Base-by-base conservation (phyloP, 2,113 vertebrate genomes). In the Ellobius talpinus region DNA sequence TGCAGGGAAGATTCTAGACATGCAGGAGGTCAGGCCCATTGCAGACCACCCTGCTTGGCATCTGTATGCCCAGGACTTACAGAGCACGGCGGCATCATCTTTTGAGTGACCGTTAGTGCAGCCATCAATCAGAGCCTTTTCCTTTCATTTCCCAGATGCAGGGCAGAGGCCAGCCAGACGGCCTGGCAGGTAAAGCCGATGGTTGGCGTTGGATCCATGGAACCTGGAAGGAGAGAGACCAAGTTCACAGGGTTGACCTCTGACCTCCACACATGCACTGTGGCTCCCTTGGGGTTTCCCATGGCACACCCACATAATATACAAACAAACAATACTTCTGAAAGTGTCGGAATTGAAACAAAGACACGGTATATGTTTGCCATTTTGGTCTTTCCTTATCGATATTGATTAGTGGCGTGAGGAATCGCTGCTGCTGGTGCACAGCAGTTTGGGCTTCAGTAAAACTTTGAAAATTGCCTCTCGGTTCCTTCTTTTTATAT, bases 401-500 rank as follows among this genome's bases (percentile, higher is more conserved):
- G 26, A 86, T 76, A 10, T 61, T 73, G 1, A 9, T 89, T 91
- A 63, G 13, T 93, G 76, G 63, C 1, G 39, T 26, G 42, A 89
- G 7, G 87, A 58, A 31, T 96, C 88, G 91, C 33, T 97, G 31
- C 73, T 88, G 72, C 63, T 91, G 33, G 66, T 79, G 50, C 92
- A 70, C 26, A 89, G 93, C 65, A 65, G 63, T 93, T 91, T 93
- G 66, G 9, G 29, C 17, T 81, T 90, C 39, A 61, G 58, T 81
- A 93, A 87, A 85, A 87, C 70, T 94, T 96, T 66, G 78, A 90
- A 42, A 95, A 96, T 93, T 88, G 36, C 36, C 66, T 95, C 73
- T 95, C 9, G 66, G 33, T 3, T 63, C 31, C 65, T 70, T 78
- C 73, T 94, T 96, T 93, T 96, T 89, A 84, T 89, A 31, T 89